phyloP scores from a whole-genome alignment of 2,113 vertebrate species.

The Alces alces region DNA sequence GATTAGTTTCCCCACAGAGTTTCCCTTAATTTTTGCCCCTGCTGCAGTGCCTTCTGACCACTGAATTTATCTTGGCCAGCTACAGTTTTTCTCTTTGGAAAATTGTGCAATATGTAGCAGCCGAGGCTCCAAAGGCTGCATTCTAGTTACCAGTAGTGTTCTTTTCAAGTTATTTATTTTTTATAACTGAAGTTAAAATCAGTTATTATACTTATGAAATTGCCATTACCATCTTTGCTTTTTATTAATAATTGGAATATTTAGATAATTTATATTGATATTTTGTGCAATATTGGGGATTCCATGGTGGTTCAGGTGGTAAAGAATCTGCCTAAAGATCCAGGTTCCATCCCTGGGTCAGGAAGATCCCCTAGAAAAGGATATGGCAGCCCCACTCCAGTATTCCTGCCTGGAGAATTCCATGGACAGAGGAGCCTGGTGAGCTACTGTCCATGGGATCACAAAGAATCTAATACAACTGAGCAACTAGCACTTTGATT shows the following conservation, averaged over 20 bases:
- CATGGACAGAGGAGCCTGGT: not conserved
- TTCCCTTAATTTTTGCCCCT: not conserved
- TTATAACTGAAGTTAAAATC: not conserved
- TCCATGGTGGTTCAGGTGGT: not conserved
- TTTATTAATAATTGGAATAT: not conserved
- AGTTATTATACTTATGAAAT: not conserved
- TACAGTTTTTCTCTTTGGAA: not conserved
- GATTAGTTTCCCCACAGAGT: not conserved
- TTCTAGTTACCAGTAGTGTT: not conserved
- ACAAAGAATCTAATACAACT: not conserved
- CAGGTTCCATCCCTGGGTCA: not conserved
- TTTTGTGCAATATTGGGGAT: not conserved
- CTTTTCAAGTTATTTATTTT: not conserved
- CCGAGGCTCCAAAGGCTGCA: not conserved
- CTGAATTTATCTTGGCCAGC: not conserved
- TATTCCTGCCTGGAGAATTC: not conserved
- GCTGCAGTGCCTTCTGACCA: not conserved
- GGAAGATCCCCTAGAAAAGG: not conserved
- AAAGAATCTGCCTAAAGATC: not conserved
- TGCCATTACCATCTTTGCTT: not conserved
- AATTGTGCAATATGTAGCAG: fast-evolving
- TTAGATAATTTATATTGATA: not conserved
- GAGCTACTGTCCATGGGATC: not conserved
- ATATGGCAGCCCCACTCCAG: not conserved
- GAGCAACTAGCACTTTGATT: not conserved